Base-by-base conservation (phyloP, 1,140 invertebrate genomes). In the Orchestia grillus region DNA sequence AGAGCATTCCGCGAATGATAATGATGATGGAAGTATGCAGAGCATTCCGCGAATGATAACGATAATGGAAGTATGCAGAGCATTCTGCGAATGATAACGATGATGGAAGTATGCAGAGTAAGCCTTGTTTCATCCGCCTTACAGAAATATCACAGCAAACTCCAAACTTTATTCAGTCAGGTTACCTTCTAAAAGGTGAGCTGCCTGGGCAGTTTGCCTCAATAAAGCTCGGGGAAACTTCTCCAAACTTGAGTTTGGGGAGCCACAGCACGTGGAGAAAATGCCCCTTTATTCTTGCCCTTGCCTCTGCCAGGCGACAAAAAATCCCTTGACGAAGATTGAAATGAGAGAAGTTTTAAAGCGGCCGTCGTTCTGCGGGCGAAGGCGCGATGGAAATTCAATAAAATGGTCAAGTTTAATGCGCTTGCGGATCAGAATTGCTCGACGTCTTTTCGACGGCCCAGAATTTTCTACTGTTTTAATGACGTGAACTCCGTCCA, bases 271-370 rank as follows among this genome's bases (percentile, higher is more conserved):
- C 62, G 28, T 77, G 28, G 28, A 77, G 88, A 90, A 90, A 90
- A 90, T 90, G 88, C 3, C 3, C 88, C n/a, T 90, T 90, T 44
- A 90, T 90, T 90, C 88, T 41, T 41, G 88, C 88, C 88, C 15
- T 42, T 42, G 23, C 43, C 88, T 90, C 42, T 28, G 41, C 88
- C 43, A 44, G 36, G 41, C 41, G n/a, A 36, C n/a, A 41, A 90
- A 90, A 90, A 90, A 41, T 90, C 88, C n/a, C 88, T 90, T 90
- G 88, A 90, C 88, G 88, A 90, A 90, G 88, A 90, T 90, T 90
- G 88, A 90, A 90, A 90, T 90, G 88, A 90, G 88, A 41, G 88
- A 90, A 90, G 41, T 90, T 90, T 90, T 90, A 44, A 41, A 90
- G 43, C 43, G 88, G 88, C 88, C 41, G 88, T 90, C 88, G 36